Base-by-base conservation (phyloP, 64 coral and sea anemone genomes). In the Porites lutea region DNA sequence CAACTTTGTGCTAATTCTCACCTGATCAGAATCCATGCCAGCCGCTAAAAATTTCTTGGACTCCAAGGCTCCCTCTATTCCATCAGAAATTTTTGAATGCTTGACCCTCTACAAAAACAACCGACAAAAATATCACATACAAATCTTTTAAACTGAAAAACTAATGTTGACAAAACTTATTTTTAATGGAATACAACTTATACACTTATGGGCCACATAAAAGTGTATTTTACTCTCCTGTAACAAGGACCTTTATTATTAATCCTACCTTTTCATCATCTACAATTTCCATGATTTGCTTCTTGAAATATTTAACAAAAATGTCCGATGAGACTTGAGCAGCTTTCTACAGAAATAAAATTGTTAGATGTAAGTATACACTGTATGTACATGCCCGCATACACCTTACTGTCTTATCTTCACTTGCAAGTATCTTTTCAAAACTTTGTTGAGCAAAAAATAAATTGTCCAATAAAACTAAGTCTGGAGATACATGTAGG, bases 251-350 rank as follows among this genome's bases (percentile, higher is more conserved):
- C 0, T 74, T 21, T 48, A 11, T 45, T 78, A 59, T 37, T 50
- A 53, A 4, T 13, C 13, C 3, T 79, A 98, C 97, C 94, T 98
- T 98, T 94, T 98, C 97, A 78, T 98, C 94, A 75, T 98, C 97
- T 3, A 98, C 97, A 89, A 98, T 98, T 81, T 98, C 97, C 97
- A 98, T 98, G n/a, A 98, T 88, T 82, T 98, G 97, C 65, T 90
- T 95, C 70, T 96, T 98, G 88, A 98, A 98, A 72, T 90, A 98
- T 88, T 98, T 98, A 69, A 92, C 93, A 77, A 98, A 98, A 66
- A 98, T 96, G 79, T 98, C 97, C 48, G 97, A 98, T 50, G 97
- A 98, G 11, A 98, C 97, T 49, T 96, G 94, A 5, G 97, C 80
- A 78, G 97, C 97, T 98, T 98, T 98, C 97, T 98, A 74, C 4